Base-by-base conservation (phyloP, 2,113 vertebrate genomes). In the Hydrolagus affinis region DNA sequence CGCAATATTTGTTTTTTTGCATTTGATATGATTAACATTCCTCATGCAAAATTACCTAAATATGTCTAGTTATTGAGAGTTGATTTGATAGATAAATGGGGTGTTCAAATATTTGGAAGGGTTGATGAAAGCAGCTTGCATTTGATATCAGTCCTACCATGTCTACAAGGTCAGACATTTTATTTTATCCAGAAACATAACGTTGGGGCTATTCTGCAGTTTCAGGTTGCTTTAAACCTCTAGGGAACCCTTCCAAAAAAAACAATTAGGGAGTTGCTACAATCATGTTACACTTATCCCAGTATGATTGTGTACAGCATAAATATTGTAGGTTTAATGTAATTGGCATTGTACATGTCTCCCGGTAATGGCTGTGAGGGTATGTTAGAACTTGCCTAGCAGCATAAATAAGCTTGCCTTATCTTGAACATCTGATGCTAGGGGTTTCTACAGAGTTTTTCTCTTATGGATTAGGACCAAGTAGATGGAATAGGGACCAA, bases 271-370 rank as follows among this genome's bases (percentile, higher is more conserved):
- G 8, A 66, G 76, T 80, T 78, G 60, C 77, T 66, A 68, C 66
- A 83, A 83, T 68, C 78, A 83, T 83, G 78, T 83, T 66, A 66
- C 28, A 30, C 78, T 44, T 83, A 62, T 66, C 28, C 17, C 57
- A 78, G 76, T 78, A 3, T 23, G 30, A 11, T n/a, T 71, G 28
- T 70, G 28, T n/a, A 80, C 25, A 21, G 1, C 30, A 66, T 32
- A 9, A 17, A 32, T 28, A 32, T n/a, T 83, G 77, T 83, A 21
- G 23, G 78, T 32, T 68, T 32, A 21, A 28, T 83, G 56, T 9
- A 17, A 57, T 32, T 75, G 57, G 2, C 57, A 25, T 66, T 83
- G 32, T 57, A 44, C 6, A 32, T 74, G 17, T 56, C n/a, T 25
- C 28, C 23, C 57, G 62, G n/a, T 76, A 23, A 60, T 12, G 23